Base-by-base conservation (phyloP, 92 coral and sea anemone genomes). In the Galaxea fascicularis region DNA sequence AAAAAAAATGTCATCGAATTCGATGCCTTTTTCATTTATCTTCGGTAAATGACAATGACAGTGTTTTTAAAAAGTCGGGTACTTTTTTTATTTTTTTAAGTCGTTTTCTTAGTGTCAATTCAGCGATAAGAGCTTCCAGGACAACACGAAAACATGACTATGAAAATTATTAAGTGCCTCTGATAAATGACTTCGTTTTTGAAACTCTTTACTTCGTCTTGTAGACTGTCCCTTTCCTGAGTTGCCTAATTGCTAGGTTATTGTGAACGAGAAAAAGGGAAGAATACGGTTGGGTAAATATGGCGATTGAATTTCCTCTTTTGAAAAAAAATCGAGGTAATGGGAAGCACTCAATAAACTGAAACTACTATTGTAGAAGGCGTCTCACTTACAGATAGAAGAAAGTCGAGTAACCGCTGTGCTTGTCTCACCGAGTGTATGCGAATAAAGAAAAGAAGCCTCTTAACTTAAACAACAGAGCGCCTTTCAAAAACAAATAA, bases 71-170 rank as follows among this genome's bases (percentile, higher is more conserved):
- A 44, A 17, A 8, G 30, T 59, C 71, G 24, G 52, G 70, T 41
- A 35, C 70, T 77, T 58, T n/a, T n/a, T n/a, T n/a, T n/a, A n/a
- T n/a, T n/a, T n/a, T n/a, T n/a, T n/a, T n/a, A n/a, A n/a, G n/a
- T n/a, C n/a, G 15, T 49, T 10, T 10, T 49, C 10, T 0, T 1
- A 30, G 44, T 24, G 71, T 77, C 70, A 77, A 60, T 30, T 62
- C 13, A 22, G 71, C 6, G 82, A 76, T 59, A 77, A 77, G 82
- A 62, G 58, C 46, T 60, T 45, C 62, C 41, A 60, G 35, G 39
- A 62, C 26, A 45, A 14, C 39, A 63, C 44, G 82, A 70, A 76
- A 76, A 60, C 60, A 45, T 77, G 58, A 71, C 68, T 14, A 77
- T 22, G 30, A 44, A 75, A 44, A 60, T 5, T 60, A 35, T 57